Base-by-base conservation (phyloP, 2,888 invertebrate species). In the Ochropacha duplaris region DNA sequence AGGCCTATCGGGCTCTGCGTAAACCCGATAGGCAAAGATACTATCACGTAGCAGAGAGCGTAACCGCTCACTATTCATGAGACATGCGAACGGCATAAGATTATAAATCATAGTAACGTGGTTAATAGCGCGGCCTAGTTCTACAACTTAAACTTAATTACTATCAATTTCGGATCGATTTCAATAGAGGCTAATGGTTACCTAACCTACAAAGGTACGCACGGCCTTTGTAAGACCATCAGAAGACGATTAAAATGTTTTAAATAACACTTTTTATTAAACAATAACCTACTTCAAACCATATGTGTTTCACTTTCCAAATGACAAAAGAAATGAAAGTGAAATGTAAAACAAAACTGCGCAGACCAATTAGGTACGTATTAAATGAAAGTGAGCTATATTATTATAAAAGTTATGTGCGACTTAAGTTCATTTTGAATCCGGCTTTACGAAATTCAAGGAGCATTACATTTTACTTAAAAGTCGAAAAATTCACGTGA, bases 1-100 rank as follows among this genome's bases (percentile, higher is more conserved):
- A 83, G 74, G 77, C 72, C 81, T 81, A 81, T 82, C 79, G 78
- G 74, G 72, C 73, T 67, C 73, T 69, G 73, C 72, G 73, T 81
- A 82, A 84, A 82, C 78, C 80, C 78, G 81, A 81, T 86, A 85
- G 76, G 72, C 60, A 60, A 71, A 81, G 83, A 84, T 82, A 78
- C 71, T 64, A 79, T 75, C 78, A 74, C 66, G 64, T 64, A 60
- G 67, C 60, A 64, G 65, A 59, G 62, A 72, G 68, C 67, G 54
- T 60, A 59, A 52, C 34, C 49, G 66, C 65, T 51, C 64, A 62
- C 61, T 68, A 66, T 64, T 67, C 60, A 68, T 64, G 61, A 69
- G 56, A 54, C 39, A 39, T 39, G 16, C 39, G 61, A 59, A 55
- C 22, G 39, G 56, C 51, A 55, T 57, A 9, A n/a, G 39, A 22